A percentile compares a stretch with the other conserved stretches of the same genome.
phyloP scores from a whole-genome alignment of 2,888 invertebrate species.

The Athalia circularis region DNA sequence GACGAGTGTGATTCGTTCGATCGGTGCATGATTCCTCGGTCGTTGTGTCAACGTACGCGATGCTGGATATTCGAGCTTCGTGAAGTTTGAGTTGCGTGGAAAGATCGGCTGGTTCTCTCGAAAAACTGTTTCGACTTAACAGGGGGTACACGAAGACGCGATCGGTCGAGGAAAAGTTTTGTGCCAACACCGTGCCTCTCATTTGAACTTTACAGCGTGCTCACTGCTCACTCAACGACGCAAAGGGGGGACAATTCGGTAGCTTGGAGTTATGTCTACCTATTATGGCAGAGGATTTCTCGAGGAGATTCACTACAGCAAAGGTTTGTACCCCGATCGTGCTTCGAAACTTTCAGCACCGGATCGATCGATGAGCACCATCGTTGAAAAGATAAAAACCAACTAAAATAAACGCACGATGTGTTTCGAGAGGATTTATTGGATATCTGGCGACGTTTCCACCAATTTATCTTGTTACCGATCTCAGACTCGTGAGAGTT shows the following conservation, averaged over 20 bases:
- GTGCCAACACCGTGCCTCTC: no score
- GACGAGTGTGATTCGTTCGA: no score
- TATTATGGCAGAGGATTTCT: constrained; percentile 71
- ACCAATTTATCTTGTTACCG: background rate
- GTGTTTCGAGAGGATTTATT: background rate
- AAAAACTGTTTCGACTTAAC: no score
- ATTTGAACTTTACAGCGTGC: background rate
- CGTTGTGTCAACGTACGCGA: no score
- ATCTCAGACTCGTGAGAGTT: background rate
- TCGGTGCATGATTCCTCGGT: no score
- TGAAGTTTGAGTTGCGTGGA: no score
- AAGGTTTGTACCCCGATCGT: constrained; percentile 59
- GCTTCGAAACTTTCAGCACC: no score
- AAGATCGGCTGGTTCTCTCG: no score
- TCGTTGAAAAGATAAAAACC: background rate
- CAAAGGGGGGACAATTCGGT: constrained; percentile 14
- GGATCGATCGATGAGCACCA: background rate
- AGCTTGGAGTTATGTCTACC: constrained; percentile 64
- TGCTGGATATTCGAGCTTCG: no score
- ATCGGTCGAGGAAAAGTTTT: no score
- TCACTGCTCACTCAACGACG: background rate
- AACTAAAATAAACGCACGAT: background rate
- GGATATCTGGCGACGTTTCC: background rate
- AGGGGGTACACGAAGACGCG: no score
- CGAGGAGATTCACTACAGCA: constrained; percentile 69